These are phyloP conservation scores for Drosophila pseudoananassae DNA, from an alignment of 1,140 invertebrate genomes.

Conservation along the genomic window DNA sequence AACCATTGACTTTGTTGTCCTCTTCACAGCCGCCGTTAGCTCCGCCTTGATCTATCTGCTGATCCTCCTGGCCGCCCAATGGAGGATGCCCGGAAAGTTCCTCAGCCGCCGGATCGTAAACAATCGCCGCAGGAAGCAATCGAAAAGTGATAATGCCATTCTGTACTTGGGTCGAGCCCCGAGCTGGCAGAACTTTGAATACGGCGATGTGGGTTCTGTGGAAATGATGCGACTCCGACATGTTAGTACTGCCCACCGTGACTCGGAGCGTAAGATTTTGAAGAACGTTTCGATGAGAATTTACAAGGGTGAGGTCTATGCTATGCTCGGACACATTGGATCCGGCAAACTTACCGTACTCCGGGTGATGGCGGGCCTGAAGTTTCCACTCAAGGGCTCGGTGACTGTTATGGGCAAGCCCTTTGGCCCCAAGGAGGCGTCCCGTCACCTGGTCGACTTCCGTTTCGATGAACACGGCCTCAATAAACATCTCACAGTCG, in stretches of 20 bases:
- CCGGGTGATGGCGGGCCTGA: constrained; percentile 92
- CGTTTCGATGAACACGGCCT: constrained; percentile 58
- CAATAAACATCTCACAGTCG: constrained; percentile 44
- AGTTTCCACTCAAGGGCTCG: constrained; percentile 83
- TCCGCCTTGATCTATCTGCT: constrained; percentile 22
- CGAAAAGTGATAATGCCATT: not conserved
- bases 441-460: constrained; percentile 41
- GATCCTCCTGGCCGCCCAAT: constrained; percentile 45
- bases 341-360: constrained; percentile 90
- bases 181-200: constrained; percentile 67
- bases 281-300: constrained; percentile 89
- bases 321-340: constrained; percentile 91
- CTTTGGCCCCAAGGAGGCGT: not conserved
- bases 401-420: constrained; percentile 30
- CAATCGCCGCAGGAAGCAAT: constrained; percentile 8
- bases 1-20: constrained; percentile 16
- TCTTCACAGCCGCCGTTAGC: constrained; percentile 30
- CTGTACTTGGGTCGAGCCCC: constrained; percentile 28
- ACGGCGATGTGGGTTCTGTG: constrained; percentile 50
- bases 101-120: constrained; percentile 45
- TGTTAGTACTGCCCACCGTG: constrained; percentile 41
- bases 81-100: constrained; percentile 49
- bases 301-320: constrained; percentile 86
- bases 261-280: constrained; percentile 86
- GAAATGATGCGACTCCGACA: constrained; percentile 55